phyloP scores from a whole-genome alignment of 2,888 invertebrate genomes.

The Peribatodes rhomboidaria region DNA sequence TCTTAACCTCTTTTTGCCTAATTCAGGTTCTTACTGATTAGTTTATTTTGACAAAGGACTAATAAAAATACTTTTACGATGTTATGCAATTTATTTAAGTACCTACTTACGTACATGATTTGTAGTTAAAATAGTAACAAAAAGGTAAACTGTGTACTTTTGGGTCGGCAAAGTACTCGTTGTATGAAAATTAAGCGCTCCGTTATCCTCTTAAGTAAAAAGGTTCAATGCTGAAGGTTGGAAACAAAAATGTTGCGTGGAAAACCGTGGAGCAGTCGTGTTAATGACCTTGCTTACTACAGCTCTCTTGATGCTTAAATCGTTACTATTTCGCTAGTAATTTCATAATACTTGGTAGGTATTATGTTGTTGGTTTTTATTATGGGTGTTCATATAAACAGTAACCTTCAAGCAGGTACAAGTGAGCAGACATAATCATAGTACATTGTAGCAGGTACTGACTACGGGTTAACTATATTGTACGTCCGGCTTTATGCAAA shows the following conservation, averaged over 20 bases:
- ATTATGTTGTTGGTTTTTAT: background rate
- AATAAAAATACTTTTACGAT: too few relatives aligned
- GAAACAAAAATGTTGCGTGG: conserved; percentile 34
- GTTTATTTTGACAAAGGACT: too few relatives aligned
- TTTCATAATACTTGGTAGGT: conserved; percentile 9
- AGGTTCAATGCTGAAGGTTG: conserved; percentile 26
- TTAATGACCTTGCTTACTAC: conserved; percentile 35
- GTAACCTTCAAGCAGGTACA: background rate
- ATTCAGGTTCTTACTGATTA: too few relatives aligned
- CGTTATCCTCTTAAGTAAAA: background rate
- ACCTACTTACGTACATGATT: too few relatives aligned
- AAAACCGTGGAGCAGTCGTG: conserved; percentile 28
- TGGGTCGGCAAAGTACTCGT: too few relatives aligned
- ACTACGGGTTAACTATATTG: background rate
- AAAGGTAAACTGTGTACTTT: too few relatives aligned
- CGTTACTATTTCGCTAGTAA: conserved; percentile 24
- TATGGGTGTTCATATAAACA: background rate
- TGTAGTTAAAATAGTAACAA: too few relatives aligned
- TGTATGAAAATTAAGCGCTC: too few relatives aligned
- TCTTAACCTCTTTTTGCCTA: too few relatives aligned
- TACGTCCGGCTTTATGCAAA: background rate
- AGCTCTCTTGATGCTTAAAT: conserved; percentile 16
- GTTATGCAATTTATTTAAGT: too few relatives aligned
- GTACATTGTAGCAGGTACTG: background rate
- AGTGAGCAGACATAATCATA: background rate